phyloP scores from a whole-genome alignment of 2,113 vertebrate species.

The Lycocorax pyrrhopterus region DNA sequence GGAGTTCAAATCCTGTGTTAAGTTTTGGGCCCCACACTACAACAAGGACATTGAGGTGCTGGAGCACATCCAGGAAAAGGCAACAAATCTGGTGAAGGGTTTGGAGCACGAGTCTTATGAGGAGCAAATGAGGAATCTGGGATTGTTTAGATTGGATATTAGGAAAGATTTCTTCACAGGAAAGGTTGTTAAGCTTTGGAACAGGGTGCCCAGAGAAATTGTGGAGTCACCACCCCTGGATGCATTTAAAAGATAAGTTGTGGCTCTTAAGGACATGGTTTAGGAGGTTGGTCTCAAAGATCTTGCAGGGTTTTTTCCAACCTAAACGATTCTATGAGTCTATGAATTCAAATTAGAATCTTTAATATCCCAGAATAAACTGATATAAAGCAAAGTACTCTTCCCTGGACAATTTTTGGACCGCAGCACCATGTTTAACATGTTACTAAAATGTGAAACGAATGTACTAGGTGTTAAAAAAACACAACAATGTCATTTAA shows the following conservation, averaged over 20 bases:
- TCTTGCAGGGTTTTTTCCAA: neutral
- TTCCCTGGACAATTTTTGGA: neutral
- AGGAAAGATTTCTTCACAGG: neutral
- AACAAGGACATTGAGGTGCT: neutral
- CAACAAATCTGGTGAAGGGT: neutral
- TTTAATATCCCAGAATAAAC: neutral
- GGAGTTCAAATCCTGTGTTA: neutral
- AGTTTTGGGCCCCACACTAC: neutral
- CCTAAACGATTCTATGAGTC: neutral
- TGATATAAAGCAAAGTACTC: neutral
- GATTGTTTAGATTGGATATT: neutral
- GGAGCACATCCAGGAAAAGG: rapidly evolving
- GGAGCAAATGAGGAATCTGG: neutral
- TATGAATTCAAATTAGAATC: neutral
- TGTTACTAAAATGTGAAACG: neutral
- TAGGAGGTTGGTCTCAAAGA: neutral
- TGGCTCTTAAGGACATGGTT: neutral
- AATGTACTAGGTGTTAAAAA: neutral
- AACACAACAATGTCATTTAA: neutral
- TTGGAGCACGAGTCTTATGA: neutral
- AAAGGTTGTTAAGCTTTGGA: neutral
- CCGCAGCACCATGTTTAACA: neutral
- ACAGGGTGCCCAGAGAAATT: neutral
- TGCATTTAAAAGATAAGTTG: neutral
- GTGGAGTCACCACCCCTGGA: too few species aligned